Base-by-base conservation (phyloP, 1,140 invertebrate genomes). In the Drosophila suzukii region DNA sequence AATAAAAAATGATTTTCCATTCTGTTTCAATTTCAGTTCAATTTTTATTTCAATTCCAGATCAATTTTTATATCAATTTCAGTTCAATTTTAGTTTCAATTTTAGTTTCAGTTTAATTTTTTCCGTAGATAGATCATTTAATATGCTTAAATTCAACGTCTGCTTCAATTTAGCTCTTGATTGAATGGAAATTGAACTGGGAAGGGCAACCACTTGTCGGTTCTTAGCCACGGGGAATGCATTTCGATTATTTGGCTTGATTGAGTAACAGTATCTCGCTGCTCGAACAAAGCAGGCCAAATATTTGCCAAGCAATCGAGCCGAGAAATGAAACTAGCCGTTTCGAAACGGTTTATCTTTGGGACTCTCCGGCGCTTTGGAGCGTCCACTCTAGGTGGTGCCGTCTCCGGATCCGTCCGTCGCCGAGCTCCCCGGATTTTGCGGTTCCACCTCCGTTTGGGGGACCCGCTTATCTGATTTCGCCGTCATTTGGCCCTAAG, bases 281-380 rank as follows among this genome's bases (percentile, higher is more conserved):
- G 58, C 71, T 86, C 81, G 81, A 86, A 79, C 76, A 78, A 82
- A 88, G 71, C 79, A 57, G 67, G 62, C 78, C 51, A 58, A 82
- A 88, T 86, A 88, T 86, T 86, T 86, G 84, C 79, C 78, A 88
- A 86, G 82, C 82, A 88, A 86, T 86, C 59, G 75, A 86, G 76
- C 51, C 75, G 66, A 78, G 58, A 82, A 86, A 86, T 86, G 81
- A 79, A 86, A 88, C 83, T 82, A 88, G 71, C 73, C 70, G 61
- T 75, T 88, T 88, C 72, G 58, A 53, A 76, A 76, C 46, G 51
- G 75, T 86, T 85, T 85, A 85, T 86, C 82, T 80, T 53, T 46
- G 44, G 17, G 43, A 15, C 43, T 12, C 41, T 20, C 41, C 15
- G 58, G 50, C 59, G 50, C 59, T 61, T 47, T n/a, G 47, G n/a